Base-by-base conservation (phyloP, 2,113 vertebrate species). In the Zosterops pallidus region DNA sequence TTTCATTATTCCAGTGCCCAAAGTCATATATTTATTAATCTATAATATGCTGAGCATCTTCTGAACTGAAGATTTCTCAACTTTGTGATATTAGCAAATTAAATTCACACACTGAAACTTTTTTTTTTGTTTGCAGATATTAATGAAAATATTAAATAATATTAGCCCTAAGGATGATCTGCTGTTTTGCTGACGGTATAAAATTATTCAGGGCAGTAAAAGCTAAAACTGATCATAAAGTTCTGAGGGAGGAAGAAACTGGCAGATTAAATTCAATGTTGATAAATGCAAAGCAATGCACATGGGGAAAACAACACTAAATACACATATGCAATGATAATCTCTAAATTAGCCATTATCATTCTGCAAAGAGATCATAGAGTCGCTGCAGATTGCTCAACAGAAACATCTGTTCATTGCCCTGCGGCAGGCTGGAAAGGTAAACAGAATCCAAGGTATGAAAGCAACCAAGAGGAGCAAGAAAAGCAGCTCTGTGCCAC, bases 341-440 rank as follows among this genome's bases (percentile, higher is more conserved):
- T 71, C 69, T 94, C 94, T 96, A 94, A 96, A 96, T 95, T 95
- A 92, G 92, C 92, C 91, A 93, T 97, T 96, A 95, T 81, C 92
- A 90, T 94, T 96, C 92, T 95, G 92, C 80, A 89, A 90, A 96
- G 95, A 92, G 86, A 93, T 95, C 92, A n/a, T 56, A 90, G 83
- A 96, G 91, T 78, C 0, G 4, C 86, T 97, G 94, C 83, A 89
- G 86, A 93, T 70, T 95, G 91, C 91, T 95, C 80, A 81, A 92
- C 72, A 92, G 26, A 90, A 95, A 82, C 96, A 95, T 94, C 95
- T 96, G 95, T 83, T 95, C 86, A 6, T 84, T 78, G 86, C 94
- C 94, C 77, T 81, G 91, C 3, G 1, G 94, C 95, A 75, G 52
- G 64, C 89, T 90, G 92, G 39, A 89, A 94, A 96, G 89, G 91